Base-by-base conservation (phyloP, 2,797 vertebrate genomes). In the Taenioides sp. region DNA sequence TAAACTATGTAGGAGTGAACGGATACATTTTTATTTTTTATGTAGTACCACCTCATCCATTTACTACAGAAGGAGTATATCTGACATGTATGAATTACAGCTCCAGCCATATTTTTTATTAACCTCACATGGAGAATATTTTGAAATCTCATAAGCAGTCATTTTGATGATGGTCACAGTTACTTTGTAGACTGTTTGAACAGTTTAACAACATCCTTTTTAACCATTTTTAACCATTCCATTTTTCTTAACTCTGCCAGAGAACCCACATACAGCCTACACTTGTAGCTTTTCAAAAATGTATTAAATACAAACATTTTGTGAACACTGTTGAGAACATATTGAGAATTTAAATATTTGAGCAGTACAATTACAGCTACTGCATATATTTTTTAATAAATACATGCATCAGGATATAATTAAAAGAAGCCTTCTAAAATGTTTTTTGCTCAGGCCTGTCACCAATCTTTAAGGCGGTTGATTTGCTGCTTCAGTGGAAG, bases 401-500 rank as follows among this genome's bases (percentile, higher is more conserved):
- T 63, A 70, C 31, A 64, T 77, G 27, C 11, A 20, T 40, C 49
- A 59, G 2, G 57, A 79, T 77, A 75, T 69, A 74, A 40, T 65
- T 64, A 70, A 61, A 37, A 72, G 52, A 71, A 80, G 65, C 23
- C 67, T 77, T 77, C 71, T 71, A 73, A 83, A 74, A 23, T 68
- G 20, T 59, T 28, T 63, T 65, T 71, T 58, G 20, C 43, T 72
- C 22, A 60, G 67, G 37, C 62, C 31, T 67, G 34, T 81, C 63
- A 72, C 57, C 20, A 60, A 81, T 77, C 55, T 74, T 77, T 63
- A 23, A 28, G 23, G 72, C 69, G 11, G 17, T 49, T 67, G 57
- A 49, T 77, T 71, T 81, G 77, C 83, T 85, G 82, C 76, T 87
- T 80, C 77, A 67, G 71, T 73, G 75, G 70, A 67, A 72, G 28